phyloP scores from a whole-genome alignment of 2,888 invertebrate species.

The Chloroclystis v-ata region DNA sequence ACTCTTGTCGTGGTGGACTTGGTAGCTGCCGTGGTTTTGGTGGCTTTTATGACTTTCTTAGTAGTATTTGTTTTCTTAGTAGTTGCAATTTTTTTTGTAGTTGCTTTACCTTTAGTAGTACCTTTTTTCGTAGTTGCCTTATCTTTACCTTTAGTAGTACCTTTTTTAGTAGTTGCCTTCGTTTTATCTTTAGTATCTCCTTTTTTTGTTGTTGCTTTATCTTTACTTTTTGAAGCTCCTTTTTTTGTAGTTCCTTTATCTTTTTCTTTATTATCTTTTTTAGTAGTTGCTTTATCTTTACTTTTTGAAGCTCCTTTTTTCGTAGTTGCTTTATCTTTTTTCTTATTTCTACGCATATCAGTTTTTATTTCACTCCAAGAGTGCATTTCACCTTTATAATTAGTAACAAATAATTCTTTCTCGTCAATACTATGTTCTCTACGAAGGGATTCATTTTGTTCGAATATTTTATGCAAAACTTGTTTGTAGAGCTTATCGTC shows the following conservation, averaged over 20 bases:
- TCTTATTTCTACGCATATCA: conserved; percentile 12
- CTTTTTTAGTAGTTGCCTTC: not conserved
- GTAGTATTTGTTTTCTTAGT: not conserved
- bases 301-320: not conserved
- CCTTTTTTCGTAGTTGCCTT: too few species aligned
- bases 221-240: too few species aligned
- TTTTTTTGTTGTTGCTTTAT: not conserved
- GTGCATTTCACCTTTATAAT: conserved; percentile 56
- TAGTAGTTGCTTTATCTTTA: not conserved
- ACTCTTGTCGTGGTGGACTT: too few species aligned
- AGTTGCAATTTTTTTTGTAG: not conserved
- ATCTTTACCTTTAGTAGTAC: too few species aligned
- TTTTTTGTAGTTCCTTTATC: too few species aligned
- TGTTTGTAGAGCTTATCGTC: not conserved
- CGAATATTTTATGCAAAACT: conserved; percentile 46
- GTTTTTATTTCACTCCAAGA: conserved; percentile 40
- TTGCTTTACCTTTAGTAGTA: not conserved
- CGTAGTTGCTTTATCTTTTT: not conserved
- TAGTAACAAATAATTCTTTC: conserved; percentile 20
- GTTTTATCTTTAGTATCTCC: not conserved
- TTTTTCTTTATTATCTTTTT: too few species aligned
- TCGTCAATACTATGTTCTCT: not conserved
- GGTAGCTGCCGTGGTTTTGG: too few species aligned
- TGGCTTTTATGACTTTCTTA: too few species aligned
- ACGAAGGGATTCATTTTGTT: conserved; percentile 18